phyloP scores from a whole-genome alignment of 2,113 vertebrate species.

The Burhinus bistriatus region DNA sequence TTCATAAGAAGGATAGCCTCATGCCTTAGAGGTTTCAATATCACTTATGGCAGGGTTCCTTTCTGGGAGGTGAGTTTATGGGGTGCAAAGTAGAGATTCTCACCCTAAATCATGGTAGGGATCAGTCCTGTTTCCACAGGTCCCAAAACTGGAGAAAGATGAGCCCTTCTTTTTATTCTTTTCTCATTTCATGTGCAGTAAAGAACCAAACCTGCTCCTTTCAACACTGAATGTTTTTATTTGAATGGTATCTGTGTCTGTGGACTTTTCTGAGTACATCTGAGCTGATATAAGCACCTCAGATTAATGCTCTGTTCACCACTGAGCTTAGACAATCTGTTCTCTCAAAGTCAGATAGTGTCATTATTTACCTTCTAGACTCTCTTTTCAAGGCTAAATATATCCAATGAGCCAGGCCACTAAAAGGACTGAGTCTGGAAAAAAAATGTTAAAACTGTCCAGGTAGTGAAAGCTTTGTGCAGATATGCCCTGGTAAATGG shows the following conservation, averaged over 20 bases:
- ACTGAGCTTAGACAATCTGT: not conserved
- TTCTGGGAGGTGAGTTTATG: not conserved
- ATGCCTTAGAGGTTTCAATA: not conserved
- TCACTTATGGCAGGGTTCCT: not conserved
- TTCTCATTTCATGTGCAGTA: not conserved
- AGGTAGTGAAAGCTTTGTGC: constrained; percentile 7
- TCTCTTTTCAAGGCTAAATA: constrained; percentile 30
- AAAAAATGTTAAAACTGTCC: not conserved
- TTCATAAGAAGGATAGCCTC: not conserved
- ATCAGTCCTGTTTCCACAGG: not conserved
- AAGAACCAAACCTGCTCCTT: not conserved
- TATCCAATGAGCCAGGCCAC: not conserved
- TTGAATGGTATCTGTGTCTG: not conserved
- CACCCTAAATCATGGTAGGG: not conserved
- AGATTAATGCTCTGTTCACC: not conserved
- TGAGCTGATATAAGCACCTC: not conserved
- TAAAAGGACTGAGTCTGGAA: not conserved
- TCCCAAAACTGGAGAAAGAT: not conserved
- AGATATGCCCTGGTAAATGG: not conserved
- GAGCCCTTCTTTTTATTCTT: not conserved
- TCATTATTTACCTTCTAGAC: not conserved
- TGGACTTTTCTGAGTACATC: not conserved
- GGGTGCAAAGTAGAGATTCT: not conserved
- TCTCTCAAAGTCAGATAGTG: not conserved
- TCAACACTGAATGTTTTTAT: not conserved